Percentiles rank a stretch among this genome's conserved stretches.
Conservation (phyloP, 2,888 invertebrate genomes). For the Cheilosia vernalis region DNA sequence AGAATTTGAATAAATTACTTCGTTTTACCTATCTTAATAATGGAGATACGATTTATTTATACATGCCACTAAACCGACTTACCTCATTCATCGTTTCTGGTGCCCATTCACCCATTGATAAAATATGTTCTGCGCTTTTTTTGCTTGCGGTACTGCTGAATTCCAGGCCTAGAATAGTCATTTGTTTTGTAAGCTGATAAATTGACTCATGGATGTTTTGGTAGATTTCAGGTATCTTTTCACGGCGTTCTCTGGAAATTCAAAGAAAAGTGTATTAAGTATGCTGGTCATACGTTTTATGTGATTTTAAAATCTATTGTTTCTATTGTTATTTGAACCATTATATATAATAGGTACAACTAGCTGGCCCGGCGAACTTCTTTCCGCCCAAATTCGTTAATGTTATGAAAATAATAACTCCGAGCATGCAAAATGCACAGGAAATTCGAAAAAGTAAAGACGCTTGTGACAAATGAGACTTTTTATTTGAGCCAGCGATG, state of each 20-base stretch:
- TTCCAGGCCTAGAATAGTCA: conserved; percentile 85
- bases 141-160: conserved; percentile 83
- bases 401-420: no score
- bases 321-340: no score
- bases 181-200: conserved; percentile 86
- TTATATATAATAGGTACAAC: no score
- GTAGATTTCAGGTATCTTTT: conserved; percentile 87
- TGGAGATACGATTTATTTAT: conserved; percentile 76
- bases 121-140: conserved; percentile 83
- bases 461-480: no score
- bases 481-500: no score
- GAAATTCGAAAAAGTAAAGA: no score
- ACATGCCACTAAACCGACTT: conserved; percentile 65
- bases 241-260: conserved; percentile 86
- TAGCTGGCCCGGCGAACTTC: no score
- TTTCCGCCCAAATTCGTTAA: no score
- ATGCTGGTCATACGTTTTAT: background rate
- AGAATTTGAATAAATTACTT: conserved; percentile 51
- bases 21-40: conserved; percentile 36
- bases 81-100: conserved; percentile 86
- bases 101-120: conserved; percentile 84
- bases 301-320: no score
- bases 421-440: no score
- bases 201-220: conserved; percentile 91
- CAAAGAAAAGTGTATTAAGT: background rate